Evolutionary conservation across 2,113 vertebrate genomes (phyloP), one percentile per base, ranked within the genome.

Genomic region (Myiagra hebetior): DNA sequence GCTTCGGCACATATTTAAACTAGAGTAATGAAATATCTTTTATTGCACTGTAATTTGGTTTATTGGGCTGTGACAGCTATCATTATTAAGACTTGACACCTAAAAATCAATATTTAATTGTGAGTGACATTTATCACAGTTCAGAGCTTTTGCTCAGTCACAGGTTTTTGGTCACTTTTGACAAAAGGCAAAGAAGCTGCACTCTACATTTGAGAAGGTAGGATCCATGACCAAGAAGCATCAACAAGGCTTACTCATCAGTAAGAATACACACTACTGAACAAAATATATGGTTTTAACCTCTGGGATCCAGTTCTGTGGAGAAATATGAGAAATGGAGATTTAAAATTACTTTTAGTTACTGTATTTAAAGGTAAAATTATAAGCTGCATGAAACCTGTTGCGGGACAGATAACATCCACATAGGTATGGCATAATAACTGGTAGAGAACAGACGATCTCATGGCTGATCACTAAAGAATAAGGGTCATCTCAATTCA

Each of bases 21-120:
- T 49, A 39, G 28, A 78, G 60, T 86, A 70, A 92, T 90, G 64
- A 94, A 81, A 89, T 94, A 28, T 7, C 68, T 91, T 96, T 96
- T 87, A 89, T 85, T 85, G 73, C 60, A 68, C 9, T 75, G 11
- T 57, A 92, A 89, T 92, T 86, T 46, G 18, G 19, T 84, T 94
- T 94, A 37, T 62, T 91, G 39, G 80, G 35, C 33, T 93, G 89
- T 91, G 73, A 89, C 69, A 89, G 53, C 68, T 87, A 41, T 78
- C 28, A 55, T 86, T 95, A 72, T 50, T 74, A 77, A 67, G 62
- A 95, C 92, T 67, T 92, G 76, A 75, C 50, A 37, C 39, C 81
- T 92, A 35, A 92, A 82, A 95, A 91, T 74, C 46, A 88, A 8
- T 81, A 86, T 91, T 91, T 95, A 72, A 92, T 88, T 81, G 42